Percentiles rank a stretch among this genome's conserved stretches.
These are phyloP conservation scores for Silurus meridionalis DNA, from an alignment of 2,113 vertebrate species.

Conservation along the genomic window DNA sequence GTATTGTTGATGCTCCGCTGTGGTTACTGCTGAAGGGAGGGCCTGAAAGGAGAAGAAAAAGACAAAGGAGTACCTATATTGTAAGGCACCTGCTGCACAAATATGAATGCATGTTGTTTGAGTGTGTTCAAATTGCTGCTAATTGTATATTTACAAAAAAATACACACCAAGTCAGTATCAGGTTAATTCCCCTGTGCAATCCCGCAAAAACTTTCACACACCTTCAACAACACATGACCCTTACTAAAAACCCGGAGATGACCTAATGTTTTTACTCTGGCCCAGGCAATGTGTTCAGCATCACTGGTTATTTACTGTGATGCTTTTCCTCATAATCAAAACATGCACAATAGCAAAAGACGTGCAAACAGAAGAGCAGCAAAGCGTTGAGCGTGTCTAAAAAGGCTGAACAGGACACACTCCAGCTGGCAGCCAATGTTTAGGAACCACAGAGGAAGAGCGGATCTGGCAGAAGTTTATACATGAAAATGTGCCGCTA, in stretches of 20 bases:
- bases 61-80: background rate
- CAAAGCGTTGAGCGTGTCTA: constrained; percentile 24
- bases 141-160: background rate
- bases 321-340: constrained; percentile 35
- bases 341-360: constrained; percentile 5
- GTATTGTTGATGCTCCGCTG: too few relatives aligned
- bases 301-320: constrained; percentile 23
- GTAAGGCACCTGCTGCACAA: background rate
- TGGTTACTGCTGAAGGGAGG: too few relatives aligned
- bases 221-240: background rate
- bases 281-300: constrained; percentile 30
- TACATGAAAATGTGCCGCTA: background rate
- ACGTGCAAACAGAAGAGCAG: constrained; percentile 4
- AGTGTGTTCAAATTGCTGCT: background rate
- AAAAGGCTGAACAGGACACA: constrained; percentile 20
- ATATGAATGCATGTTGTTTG: background rate
- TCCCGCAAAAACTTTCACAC: background rate
- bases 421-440: constrained; percentile 35
- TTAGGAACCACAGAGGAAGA: constrained; percentile 20
- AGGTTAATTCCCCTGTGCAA: background rate
- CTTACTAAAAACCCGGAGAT: background rate
- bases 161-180: background rate
- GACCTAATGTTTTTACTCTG: constrained; percentile 8
- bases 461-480: constrained; percentile 10
- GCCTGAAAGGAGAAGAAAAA: too few relatives aligned